Evolutionary conservation across 2,797 vertebrate species (phyloP).

Genomic region (Phrynocephalus vlangalii): DNA sequence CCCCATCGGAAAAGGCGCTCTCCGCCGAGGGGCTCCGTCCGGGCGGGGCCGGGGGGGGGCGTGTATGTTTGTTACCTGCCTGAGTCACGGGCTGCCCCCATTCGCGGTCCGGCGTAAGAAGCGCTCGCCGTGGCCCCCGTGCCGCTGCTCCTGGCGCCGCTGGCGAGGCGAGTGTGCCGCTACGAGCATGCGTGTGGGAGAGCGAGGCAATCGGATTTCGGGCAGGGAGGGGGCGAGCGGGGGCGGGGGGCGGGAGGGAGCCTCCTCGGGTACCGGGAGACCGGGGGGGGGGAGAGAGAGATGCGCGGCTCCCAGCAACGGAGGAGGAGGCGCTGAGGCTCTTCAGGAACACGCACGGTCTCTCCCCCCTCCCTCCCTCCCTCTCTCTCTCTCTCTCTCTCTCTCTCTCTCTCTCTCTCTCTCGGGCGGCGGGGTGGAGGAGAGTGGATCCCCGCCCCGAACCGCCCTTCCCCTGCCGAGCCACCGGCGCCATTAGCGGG

Average conservation of each 20-base stretch:
- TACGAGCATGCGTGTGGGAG: conserved; percentile 62
- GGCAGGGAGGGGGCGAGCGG: conserved; percentile 11
- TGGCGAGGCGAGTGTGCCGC: neutral
- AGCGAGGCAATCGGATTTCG: conserved; percentile 27
- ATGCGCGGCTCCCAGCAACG: conserved; percentile 7
- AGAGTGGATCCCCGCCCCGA: no score
- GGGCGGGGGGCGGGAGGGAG: conserved; percentile 16
- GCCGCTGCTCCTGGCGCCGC: conserved; percentile 19
- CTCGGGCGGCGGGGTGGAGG: neutral
- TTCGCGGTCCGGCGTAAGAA: neutral
- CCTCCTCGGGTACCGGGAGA: neutral
- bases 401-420: no score
- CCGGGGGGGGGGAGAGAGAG: neutral
- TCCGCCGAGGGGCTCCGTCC: neutral
- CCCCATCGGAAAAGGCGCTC: neutral
- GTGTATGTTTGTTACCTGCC: neutral
- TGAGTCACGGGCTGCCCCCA: neutral
- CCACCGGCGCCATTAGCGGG: neutral
- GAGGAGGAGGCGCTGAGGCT: conserved; percentile 5
- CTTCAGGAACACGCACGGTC: neutral
- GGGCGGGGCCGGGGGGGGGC: neutral
- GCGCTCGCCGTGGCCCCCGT: neutral
- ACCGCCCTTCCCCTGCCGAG: neutral
- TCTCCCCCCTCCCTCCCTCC: no score
- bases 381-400: no score